Evolutionary conservation across 2,113 vertebrate genomes (phyloP).

Genomic region (Todiramphus chloris): DNA sequence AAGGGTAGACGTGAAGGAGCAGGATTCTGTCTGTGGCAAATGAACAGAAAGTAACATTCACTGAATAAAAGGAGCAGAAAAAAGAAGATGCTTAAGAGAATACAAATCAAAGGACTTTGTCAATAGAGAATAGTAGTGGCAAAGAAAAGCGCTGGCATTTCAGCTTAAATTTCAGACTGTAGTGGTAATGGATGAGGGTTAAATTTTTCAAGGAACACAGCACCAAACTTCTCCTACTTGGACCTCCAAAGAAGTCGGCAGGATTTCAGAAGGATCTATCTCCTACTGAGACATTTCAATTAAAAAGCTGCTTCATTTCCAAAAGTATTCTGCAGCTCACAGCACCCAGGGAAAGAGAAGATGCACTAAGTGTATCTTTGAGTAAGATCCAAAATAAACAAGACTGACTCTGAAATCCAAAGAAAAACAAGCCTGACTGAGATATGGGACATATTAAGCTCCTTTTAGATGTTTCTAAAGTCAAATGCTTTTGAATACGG

Average conservation of each 20-base stretch:
- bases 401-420: not conserved
- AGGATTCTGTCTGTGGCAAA: not conserved
- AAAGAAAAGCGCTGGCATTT: not conserved
- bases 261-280: not conserved
- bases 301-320: slow-evolving; percentile 4
- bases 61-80: not conserved
- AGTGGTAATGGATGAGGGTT: not conserved
- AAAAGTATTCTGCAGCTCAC: not conserved
- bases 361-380: not conserved
- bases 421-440: not conserved
- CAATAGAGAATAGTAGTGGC: not conserved
- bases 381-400: not conserved
- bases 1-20: not conserved
- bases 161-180: not conserved
- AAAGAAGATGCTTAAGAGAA: not conserved
- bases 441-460: not conserved
- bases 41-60: not conserved
- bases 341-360: not conserved
- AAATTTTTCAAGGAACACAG: not conserved
- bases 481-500: not conserved
- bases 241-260: not conserved
- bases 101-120: not conserved
- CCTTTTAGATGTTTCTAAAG: not conserved
- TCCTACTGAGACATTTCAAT: not conserved
- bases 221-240: not conserved